Evolutionary conservation across 2,797 vertebrate species (phyloP).

Genomic region (Oreochromis mossambicus): DNA sequence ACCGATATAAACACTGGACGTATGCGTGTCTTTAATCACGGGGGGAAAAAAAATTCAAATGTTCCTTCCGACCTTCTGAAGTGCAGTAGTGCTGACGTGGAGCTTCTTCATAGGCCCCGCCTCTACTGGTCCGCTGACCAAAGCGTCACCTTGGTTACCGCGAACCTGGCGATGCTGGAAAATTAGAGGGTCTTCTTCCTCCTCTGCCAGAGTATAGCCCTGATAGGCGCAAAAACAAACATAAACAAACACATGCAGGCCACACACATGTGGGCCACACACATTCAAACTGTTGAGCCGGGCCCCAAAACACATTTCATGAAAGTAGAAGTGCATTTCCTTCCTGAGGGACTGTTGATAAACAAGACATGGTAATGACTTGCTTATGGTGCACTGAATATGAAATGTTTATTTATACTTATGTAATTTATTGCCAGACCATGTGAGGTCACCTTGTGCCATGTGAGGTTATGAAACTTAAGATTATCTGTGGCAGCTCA

Average conservation of each 20-base stretch:
- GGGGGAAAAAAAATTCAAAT: neutral
- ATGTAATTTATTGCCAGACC: neutral
- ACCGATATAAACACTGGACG: neutral
- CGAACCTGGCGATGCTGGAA: constrained; percentile 91
- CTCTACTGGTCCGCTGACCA: constrained; percentile 89
- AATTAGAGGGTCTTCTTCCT: constrained; percentile 94
- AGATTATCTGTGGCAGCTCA: neutral
- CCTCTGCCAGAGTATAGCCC: constrained; percentile 97
- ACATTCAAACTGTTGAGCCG: constrained; percentile 8
- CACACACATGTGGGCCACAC: constrained; percentile 44
- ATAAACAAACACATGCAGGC: constrained; percentile 2
- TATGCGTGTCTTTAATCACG: neutral
- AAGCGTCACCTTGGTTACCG: constrained; percentile 84
- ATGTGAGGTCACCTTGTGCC: neutral
- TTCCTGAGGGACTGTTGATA: constrained; percentile 38
- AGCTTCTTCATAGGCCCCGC: constrained; percentile 97
- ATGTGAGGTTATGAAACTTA: neutral
- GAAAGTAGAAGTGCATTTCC: constrained; percentile 27
- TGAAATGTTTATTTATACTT: constrained; percentile 16
- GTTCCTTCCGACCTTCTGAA: constrained; percentile 86
- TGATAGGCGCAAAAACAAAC: constrained; percentile 56
- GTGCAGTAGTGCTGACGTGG: constrained; percentile 96
- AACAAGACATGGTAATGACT: constrained; percentile 23
- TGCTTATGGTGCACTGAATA: neutral
- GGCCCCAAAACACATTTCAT: constrained; percentile 32